Base-by-base conservation (phyloP, 2,888 invertebrate species). In the Cephus sareptanus region DNA sequence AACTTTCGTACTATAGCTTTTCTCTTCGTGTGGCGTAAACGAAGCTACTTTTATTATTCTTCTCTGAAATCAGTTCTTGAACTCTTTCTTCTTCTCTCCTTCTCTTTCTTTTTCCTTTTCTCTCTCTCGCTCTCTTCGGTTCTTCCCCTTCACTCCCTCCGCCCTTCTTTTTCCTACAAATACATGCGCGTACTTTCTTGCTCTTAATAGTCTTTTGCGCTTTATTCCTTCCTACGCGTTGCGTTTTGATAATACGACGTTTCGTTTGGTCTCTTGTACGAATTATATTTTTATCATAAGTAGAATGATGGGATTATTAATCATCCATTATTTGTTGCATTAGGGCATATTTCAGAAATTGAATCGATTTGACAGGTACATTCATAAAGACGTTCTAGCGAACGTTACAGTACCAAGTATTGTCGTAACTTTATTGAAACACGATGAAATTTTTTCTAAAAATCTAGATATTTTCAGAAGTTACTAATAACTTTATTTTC, bases 171-270 rank as follows among this genome's bases (percentile, higher is more conserved):
- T 70, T 79, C 40, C 80, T 74, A 77, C 56, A 56, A 56, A 56
- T 56, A 23, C 56, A 56, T 56, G 56, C 56, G 56, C 56, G 23
- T 23, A 56, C 78, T 76, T 75, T 80, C 79, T 77, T 77, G 79
- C 76, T 76, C 68, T 76, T 70, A 69, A 74, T 74, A 74, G 74
- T 70, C 78, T 77, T 74, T 77, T 79, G 77, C 71, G 69, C 83
- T 88, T 83, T 82, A 80, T 85, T 84, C 83, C 76, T 84, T 86
- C 86, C 85, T 85, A 85, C 23, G 35, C 71, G 71, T 79, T 34
- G 75, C 74, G 77, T 73, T 33, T 75, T 74, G 75, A 73, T 78
- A 4, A 30, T 33, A 56, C 13, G 74, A 69, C 37, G 74, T 68
- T 56, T 34, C 74, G 23, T 31, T 34, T 34, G 12, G 30, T 73